Evolutionary conservation across 1,140 invertebrate genomes (phyloP).

Genomic region (Eulimnadia texana): DNA sequence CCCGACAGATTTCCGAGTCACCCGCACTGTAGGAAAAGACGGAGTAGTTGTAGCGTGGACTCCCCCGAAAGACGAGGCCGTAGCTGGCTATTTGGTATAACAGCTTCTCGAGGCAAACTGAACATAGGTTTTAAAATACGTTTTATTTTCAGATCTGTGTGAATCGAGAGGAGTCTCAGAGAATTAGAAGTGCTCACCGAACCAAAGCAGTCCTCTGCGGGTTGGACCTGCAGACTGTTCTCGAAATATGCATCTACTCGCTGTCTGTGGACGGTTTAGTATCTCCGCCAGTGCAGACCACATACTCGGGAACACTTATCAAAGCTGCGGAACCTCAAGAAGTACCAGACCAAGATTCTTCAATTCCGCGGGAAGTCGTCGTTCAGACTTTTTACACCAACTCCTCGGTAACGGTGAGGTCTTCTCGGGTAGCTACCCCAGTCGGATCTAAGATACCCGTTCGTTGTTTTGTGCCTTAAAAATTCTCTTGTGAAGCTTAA

Average conservation of each 20-base stretch:
- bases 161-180: constrained; percentile 21
- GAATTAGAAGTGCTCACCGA: constrained; percentile 21
- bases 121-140: no score
- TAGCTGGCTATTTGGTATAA: constrained; percentile 23
- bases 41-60: constrained; percentile 25
- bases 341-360: background rate
- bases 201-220: constrained; percentile 24
- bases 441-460: background rate
- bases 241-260: constrained; percentile 16
- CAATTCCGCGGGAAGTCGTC: constrained; percentile 3
- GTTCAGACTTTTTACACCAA: constrained; percentile 12
- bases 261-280: constrained; percentile 4
- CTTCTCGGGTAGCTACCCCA: background rate
- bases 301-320: background rate
- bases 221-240: constrained; percentile 18
- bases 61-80: constrained; percentile 16
- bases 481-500: background rate
- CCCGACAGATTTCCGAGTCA: constrained; percentile 22
- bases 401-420: constrained; percentile 8
- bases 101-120: no score
- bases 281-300: background rate
- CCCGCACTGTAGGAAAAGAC: constrained; percentile 22
- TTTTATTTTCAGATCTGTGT: constrained; percentile 23
- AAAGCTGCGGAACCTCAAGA: background rate
- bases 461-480: background rate